Base-by-base conservation (phyloP, 2,113 vertebrate genomes). In the Hippoglossus stenolepis region DNA sequence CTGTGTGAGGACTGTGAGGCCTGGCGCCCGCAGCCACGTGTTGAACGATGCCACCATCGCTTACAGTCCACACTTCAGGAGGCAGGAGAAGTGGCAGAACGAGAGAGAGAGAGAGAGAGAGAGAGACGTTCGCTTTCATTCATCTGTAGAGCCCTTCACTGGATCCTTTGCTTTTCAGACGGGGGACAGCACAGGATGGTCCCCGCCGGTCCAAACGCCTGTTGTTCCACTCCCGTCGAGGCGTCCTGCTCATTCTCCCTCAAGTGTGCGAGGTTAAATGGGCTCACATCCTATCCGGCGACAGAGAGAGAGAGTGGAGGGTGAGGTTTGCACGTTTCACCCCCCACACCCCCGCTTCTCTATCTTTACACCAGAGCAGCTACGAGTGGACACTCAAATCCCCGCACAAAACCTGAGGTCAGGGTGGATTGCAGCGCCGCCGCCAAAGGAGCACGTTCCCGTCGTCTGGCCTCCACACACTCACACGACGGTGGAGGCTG, bases 21-120 rank as follows among this genome's bases (percentile, higher is more conserved):
- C 47, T 20, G 47, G 47, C 17, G 43, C 13, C 11, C 13, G 11
- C 13, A 15, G 47, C 47, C 47, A 15, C 45, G 15, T 51, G 47
- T 15, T 18, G 18, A 51, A 51, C 88, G 93, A 94, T 85, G 94
- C 94, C 94, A 84, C 86, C 79, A 9, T 83, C 77, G 49, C 70
- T 87, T 77, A 75, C 73, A 73, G 68, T 91, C 88, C 94, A 93
- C 94, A 94, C 95, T 94, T 95, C 94, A 96, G 94, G 71, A 45
- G 56, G 65, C 70, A 56, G 66, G 38, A 65, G 62, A 62, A 77
- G 79, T 64, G 83, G 68, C 9, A 43, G 28, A 49, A 54, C 2
- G 54, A 51, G 18, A 75, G 35, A 31, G 31, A 31, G 85, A 81
- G 79, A 86, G 84, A 78, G 61, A 2, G 59, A 53, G 20, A 74